Evolutionary conservation across 2,888 invertebrate species (phyloP).

Genomic region (Polyploca ridens): DNA sequence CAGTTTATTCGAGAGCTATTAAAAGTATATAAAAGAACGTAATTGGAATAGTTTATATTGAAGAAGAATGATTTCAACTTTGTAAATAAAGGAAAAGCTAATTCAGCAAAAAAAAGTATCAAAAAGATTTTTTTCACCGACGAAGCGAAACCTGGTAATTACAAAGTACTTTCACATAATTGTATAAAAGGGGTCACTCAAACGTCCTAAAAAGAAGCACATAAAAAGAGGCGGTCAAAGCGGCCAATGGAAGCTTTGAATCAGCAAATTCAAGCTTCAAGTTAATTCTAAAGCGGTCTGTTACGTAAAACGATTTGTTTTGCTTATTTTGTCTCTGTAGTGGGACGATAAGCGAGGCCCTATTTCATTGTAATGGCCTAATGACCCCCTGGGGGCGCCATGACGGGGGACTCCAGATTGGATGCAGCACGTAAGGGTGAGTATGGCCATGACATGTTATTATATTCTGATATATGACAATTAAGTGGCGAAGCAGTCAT

Average conservation of each 20-base stretch:
- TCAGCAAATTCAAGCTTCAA: constrained; percentile 3
- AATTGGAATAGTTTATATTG: too few species aligned
- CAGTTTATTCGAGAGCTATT: background rate
- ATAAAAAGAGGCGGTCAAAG: background rate
- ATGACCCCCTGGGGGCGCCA: constrained; percentile 59
- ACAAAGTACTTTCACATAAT: background rate
- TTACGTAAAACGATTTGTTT: constrained; percentile 61
- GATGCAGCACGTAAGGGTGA: constrained; percentile 15
- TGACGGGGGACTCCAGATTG: constrained; percentile 35
- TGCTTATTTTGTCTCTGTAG: constrained; percentile 61
- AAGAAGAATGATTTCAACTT: too few species aligned
- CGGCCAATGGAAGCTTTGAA: background rate
- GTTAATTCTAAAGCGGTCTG: constrained; percentile 18
- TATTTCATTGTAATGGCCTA: constrained; percentile 75
- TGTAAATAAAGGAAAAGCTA: too few species aligned
- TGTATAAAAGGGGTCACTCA: background rate
- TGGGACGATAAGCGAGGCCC: constrained; percentile 60
- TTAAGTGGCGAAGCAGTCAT: background rate
- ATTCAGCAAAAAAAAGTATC: too few species aligned
- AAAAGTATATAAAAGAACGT: background rate
- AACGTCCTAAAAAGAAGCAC: background rate
- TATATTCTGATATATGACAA: background rate
- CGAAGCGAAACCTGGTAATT: background rate
- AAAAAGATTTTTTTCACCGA: too few species aligned
- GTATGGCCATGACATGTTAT: constrained; percentile 2